Evolutionary conservation across 2,888 invertebrate species (phyloP).

Genomic region (Griposia aprilina): DNA sequence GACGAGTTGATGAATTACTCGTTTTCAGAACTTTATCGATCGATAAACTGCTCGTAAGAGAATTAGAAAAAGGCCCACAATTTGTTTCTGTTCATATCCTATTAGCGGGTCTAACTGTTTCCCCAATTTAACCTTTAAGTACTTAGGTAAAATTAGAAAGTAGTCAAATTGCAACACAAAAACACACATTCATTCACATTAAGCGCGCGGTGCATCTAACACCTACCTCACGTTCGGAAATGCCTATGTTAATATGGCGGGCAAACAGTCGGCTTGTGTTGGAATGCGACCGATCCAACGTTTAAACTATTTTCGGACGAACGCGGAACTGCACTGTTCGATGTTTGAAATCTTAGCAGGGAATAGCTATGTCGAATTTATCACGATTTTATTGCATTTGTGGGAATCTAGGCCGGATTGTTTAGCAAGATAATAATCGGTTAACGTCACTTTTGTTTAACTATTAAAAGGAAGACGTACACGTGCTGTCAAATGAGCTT

Average conservation of each 20-base stretch:
- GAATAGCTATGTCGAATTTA: conserved; percentile 70
- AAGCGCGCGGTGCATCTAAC: conserved; percentile 58
- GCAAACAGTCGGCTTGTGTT: conserved; percentile 73
- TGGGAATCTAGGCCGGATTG: conserved; percentile 55
- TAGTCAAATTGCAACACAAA: conserved; percentile 59
- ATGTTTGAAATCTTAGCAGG: conserved; percentile 64
- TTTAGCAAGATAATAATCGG: conserved; percentile 52
- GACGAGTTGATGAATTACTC: no score
- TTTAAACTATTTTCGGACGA: conserved; percentile 82
- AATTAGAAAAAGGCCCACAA: background rate
- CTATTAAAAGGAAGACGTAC: conserved; percentile 34
- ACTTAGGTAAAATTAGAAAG: conserved; percentile 48
- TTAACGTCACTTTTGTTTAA: conserved; percentile 54
- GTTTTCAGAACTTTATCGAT: background rate
- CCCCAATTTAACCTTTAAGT: conserved; percentile 23
- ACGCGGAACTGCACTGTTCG: conserved; percentile 79
- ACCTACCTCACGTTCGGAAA: conserved; percentile 68
- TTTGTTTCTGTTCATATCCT: conserved; percentile 7
- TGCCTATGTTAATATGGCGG: conserved; percentile 74
- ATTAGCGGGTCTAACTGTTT: conserved; percentile 30
- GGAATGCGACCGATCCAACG: conserved; percentile 81
- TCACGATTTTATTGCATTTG: conserved; percentile 64
- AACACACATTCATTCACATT: conserved; percentile 59
- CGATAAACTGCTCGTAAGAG: background rate
- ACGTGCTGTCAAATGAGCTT: conserved; percentile 19